These are phyloP conservation scores for Podotricha telesiphe DNA, from an alignment of 2,888 invertebrate species.

Conservation along the genomic window DNA sequence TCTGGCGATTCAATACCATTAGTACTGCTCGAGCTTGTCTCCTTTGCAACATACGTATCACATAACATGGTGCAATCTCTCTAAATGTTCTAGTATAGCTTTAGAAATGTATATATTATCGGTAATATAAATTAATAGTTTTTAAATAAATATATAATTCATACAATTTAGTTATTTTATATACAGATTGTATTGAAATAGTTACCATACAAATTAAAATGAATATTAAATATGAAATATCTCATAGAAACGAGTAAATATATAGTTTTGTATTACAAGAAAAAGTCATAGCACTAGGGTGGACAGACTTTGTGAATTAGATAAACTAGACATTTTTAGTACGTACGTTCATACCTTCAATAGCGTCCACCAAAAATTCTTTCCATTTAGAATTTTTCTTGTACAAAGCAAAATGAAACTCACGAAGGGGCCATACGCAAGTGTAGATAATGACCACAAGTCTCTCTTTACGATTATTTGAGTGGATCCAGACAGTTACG, in stretches of 20 bases:
- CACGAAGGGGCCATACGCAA: constrained; percentile 65
- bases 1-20: constrained; percentile 66
- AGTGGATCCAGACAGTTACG: constrained; percentile 72
- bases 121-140: neutral
- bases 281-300: neutral
- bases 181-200: neutral
- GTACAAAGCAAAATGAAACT: constrained; percentile 58
- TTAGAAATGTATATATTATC: neutral
- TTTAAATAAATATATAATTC: neutral
- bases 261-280: neutral
- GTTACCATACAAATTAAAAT: neutral
- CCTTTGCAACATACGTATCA: constrained; percentile 31
- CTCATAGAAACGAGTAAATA: too few species aligned
- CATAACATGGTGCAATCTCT: constrained; percentile 11
- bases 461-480: constrained; percentile 77
- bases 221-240: neutral
- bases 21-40: constrained; percentile 47
- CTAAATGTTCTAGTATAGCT: neutral
- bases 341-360: constrained; percentile 1
- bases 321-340: constrained; percentile 13
- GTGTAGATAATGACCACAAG: constrained; percentile 72
- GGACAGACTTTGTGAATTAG: neutral
- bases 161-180: neutral
- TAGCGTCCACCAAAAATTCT: constrained; percentile 30
- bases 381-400: constrained; percentile 48